Evolutionary conservation across 2,888 invertebrate genomes (phyloP).

Genomic region (Folsomia candida): DNA sequence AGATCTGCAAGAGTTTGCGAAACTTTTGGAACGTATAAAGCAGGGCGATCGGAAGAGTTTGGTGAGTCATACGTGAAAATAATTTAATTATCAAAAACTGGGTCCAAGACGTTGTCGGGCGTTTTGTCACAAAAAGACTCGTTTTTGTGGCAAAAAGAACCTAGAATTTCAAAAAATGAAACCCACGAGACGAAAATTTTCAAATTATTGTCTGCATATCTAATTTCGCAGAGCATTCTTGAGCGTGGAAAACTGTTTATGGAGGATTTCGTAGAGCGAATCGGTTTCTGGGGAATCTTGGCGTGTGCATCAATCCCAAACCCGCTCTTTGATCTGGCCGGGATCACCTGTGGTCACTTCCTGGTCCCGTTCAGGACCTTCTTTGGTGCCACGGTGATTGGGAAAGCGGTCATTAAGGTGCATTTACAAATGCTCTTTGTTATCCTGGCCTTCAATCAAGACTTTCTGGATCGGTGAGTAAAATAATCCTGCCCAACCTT

Average conservation of each 20-base stretch:
- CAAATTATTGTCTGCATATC: conserved; percentile 38
- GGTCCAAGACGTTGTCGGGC: no score
- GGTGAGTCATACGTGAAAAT: conserved; percentile 50
- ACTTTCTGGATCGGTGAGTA: conserved; percentile 67
- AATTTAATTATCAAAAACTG: no score
- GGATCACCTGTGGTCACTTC: conserved; percentile 97
- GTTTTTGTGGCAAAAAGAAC: no score
- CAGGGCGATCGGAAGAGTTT: conserved; percentile 55
- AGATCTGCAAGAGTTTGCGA: conserved; percentile 72
- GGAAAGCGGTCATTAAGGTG: conserved; percentile 96
- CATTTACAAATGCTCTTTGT: conserved; percentile 96
- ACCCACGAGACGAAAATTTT: conserved; percentile 33
- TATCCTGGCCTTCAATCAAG: conserved; percentile 94
- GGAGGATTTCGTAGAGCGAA: conserved; percentile 83
- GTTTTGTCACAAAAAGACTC: no score
- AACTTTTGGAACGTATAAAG: conserved; percentile 62
- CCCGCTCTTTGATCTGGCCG: conserved; percentile 96
- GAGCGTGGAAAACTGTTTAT: conserved; percentile 81
- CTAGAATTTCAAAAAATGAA: no score
- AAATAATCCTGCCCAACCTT: no score
- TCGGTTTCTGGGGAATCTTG: conserved; percentile 93
- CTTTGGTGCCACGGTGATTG: conserved; percentile 97
- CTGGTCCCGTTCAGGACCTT: conserved; percentile 99
- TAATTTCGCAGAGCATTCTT: conserved; percentile 59
- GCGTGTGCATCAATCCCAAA: conserved; percentile 99